A percentile compares a stretch with the other conserved stretches of the same genome.
Evolutionary conservation across 2,888 invertebrate genomes (phyloP).

Genomic region (Archips xylosteana): DNA sequence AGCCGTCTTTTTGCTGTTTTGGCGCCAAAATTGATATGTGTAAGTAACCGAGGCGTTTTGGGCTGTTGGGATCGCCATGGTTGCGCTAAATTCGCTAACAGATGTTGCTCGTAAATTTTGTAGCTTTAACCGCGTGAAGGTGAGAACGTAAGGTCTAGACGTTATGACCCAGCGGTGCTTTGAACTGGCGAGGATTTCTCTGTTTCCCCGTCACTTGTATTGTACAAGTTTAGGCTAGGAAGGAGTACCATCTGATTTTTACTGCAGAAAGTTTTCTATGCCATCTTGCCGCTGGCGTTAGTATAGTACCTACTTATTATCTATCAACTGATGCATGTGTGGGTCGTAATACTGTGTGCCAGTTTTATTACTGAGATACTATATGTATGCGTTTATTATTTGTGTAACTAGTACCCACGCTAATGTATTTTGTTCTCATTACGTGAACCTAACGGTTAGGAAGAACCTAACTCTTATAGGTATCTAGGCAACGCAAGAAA

Average conservation of each 20-base stretch:
- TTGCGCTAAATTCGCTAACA: conserved; percentile 27
- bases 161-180: not conserved
- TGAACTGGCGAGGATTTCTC: not conserved
- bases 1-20: conserved; percentile 80
- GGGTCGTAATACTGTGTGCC: not conserved
- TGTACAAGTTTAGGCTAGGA: not conserved
- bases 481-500: no score
- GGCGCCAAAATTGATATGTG: conserved; percentile 82
- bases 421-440: no score
- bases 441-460: no score
- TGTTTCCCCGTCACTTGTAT: not conserved
- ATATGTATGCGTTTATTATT: not conserved
- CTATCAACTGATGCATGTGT: not conserved
- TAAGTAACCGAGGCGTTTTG: conserved; percentile 55
- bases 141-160: conserved; percentile 10
- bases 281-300: not conserved
- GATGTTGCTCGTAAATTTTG: conserved; percentile 37
- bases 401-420: no score
- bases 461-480: no score
- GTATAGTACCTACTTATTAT: not conserved
- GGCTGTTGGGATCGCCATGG: conserved; percentile 42
- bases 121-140: conserved; percentile 17
- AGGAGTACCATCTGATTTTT: not conserved
- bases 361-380: not conserved
- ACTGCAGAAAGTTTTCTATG: not conserved